A percentile compares a stretch with the other conserved stretches of the same genome.
These are phyloP conservation scores for Pempheris klunzingeri DNA, from an alignment of 2,797 vertebrate species.

Conservation along the genomic window DNA sequence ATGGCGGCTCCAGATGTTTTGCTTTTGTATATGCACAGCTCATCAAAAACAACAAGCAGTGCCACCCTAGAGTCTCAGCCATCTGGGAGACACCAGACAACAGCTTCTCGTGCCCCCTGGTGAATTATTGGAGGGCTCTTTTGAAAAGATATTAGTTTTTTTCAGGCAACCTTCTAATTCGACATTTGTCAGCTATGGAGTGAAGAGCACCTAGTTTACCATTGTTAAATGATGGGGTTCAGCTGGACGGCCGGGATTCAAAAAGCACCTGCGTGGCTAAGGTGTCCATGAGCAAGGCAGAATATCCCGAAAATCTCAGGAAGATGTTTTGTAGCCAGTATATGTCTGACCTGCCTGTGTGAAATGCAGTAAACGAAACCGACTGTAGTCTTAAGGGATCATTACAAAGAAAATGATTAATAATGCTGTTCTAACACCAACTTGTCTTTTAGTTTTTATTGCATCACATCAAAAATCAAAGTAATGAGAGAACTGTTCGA, in stretches of 20 bases:
- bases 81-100: constrained; percentile 85
- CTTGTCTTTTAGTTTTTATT: constrained; percentile 24
- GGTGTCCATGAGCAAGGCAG: constrained; percentile 56
- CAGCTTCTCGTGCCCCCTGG: constrained; percentile 81
- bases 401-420: constrained; percentile 40
- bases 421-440: constrained; percentile 21
- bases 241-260: constrained; percentile 35
- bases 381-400: constrained; percentile 38
- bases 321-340: constrained; percentile 36
- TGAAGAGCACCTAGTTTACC: constrained; percentile 13
- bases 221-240: constrained; percentile 41
- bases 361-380: constrained; percentile 29
- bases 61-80: constrained; percentile 82
- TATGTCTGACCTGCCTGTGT: constrained; percentile 44
- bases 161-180: constrained; percentile 49
- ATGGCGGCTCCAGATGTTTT: constrained; percentile 91
- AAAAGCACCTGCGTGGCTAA: constrained; percentile 37
- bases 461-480: constrained; percentile 36
- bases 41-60: constrained; percentile 86
- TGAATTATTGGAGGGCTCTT: constrained; percentile 74
- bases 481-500: constrained; percentile 29
- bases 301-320: constrained; percentile 47
- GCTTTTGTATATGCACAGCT: constrained; percentile 88
- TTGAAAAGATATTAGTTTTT: constrained; percentile 59
- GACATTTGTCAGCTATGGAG: constrained; percentile 48